phyloP scores from a whole-genome alignment of 2,888 invertebrate species.

The Meteorus cinctellus region DNA sequence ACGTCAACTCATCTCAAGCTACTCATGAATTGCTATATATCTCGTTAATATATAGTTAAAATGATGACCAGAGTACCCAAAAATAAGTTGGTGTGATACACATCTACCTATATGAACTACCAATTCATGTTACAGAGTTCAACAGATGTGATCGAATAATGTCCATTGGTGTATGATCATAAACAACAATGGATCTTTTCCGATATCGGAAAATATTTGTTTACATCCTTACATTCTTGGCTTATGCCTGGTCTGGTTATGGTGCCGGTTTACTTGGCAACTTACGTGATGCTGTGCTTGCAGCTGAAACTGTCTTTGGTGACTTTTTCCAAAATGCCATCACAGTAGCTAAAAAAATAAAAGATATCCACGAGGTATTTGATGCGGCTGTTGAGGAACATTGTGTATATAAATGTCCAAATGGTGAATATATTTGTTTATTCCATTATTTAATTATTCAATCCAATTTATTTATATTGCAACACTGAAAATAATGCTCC shows the following conservation, averaged over 20 bases:
- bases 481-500: too few species aligned
- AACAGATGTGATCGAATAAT: not conserved
- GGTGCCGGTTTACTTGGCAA: slow-evolving; percentile 84
- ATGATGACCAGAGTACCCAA: not conserved
- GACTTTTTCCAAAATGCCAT: slow-evolving; percentile 85
- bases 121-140: not conserved
- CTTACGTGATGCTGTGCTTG: slow-evolving; percentile 85
- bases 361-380: slow-evolving; percentile 85
- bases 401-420: slow-evolving; percentile 85
- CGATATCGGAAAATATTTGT: slow-evolving; percentile 83
- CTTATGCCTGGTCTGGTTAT: slow-evolving; percentile 87
- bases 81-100: not conserved
- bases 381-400: slow-evolving; percentile 90
- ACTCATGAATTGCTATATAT: not conserved
- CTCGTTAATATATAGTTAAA: not conserved
- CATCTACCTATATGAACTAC: not conserved
- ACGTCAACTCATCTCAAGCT: not conserved
- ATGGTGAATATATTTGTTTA: slow-evolving; percentile 75
- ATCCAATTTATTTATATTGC: too few species aligned
- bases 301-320: slow-evolving; percentile 87
- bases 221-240: slow-evolving; percentile 84
- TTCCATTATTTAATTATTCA: not conserved
- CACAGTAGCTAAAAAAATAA: slow-evolving; percentile 83
- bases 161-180: not conserved
- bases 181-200: slow-evolving; percentile 80